A percentile compares a stretch with the other conserved stretches of the same genome.
phyloP scores from a whole-genome alignment of 2,113 vertebrate species.

The Xyliphius kryptos region DNA sequence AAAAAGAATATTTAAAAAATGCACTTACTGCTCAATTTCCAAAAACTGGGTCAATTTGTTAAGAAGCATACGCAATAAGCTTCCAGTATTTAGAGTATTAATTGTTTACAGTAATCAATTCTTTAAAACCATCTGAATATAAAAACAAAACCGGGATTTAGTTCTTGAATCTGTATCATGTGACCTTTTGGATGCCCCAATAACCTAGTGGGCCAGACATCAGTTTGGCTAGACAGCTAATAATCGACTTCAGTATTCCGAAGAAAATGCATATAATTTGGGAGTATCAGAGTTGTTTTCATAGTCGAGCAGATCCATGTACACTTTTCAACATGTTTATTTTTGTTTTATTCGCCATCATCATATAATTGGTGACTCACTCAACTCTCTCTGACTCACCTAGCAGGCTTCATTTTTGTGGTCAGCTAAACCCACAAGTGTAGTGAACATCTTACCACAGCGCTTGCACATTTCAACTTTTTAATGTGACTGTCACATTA shows the following conservation, averaged over 20 bases:
- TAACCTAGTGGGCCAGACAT: constrained; percentile 7
- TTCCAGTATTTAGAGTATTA: too few relatives aligned
- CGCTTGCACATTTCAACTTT: neutral
- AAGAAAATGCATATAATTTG: constrained; percentile 5
- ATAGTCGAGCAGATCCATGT: neutral
- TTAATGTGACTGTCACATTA: too few relatives aligned
- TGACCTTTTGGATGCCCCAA: constrained; percentile 10
- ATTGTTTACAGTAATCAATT: too few relatives aligned
- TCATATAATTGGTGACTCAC: constrained; percentile 9
- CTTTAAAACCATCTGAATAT: neutral
- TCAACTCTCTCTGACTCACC: constrained; percentile 19
- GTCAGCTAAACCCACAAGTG: constrained; percentile 36
- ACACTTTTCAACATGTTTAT: neutral
- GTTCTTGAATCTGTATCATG: neutral
- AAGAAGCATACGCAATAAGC: too few relatives aligned
- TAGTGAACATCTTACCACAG: constrained; percentile 27
- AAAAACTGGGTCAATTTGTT: too few relatives aligned
- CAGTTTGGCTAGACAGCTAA: constrained; percentile 15
- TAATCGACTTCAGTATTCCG: constrained; percentile 3
- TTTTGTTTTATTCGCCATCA: neutral
- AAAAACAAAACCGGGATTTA: neutral
- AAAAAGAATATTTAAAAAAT: too few relatives aligned
- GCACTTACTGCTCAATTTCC: too few relatives aligned
- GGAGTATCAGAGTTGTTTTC: neutral
- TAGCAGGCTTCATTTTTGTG: constrained; percentile 20